phyloP scores from a whole-genome alignment of 2,113 vertebrate genomes.

The Isurus oxyrinchus region DNA sequence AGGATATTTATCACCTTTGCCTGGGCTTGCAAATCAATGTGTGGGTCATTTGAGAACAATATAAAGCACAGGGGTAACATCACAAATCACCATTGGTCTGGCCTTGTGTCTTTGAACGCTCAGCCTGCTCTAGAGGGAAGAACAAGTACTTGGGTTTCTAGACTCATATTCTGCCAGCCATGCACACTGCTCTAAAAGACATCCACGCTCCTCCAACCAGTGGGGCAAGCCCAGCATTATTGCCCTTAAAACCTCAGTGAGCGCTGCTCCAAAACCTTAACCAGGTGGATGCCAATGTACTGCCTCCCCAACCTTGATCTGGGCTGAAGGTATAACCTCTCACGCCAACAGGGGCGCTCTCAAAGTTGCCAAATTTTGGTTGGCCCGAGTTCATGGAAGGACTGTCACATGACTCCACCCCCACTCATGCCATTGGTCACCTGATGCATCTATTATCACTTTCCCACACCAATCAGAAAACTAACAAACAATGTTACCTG shows the following conservation, averaged over 20 bases:
- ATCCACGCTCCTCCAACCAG: too few species aligned
- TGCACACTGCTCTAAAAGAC: too few species aligned
- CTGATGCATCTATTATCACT: not conserved
- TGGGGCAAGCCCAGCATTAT: too few species aligned
- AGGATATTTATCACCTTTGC: not conserved
- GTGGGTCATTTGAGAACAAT: not conserved
- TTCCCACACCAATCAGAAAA: not conserved
- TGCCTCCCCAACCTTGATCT: not conserved
- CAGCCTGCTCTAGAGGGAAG: not conserved
- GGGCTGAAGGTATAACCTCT: not conserved
- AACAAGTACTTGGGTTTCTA: too few species aligned
- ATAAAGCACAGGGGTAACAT: not conserved
- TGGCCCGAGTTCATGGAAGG: not conserved
- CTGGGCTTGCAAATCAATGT: not conserved
- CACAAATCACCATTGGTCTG: not conserved
- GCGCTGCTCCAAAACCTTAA: too few species aligned
- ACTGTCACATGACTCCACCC: too few species aligned
- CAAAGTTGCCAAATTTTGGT: not conserved
- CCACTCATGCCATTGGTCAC: too few species aligned
- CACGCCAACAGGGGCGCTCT: not conserved
- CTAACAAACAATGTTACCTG: not conserved
- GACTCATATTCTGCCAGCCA: too few species aligned
- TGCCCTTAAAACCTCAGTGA: too few species aligned
- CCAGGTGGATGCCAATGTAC: too few species aligned
- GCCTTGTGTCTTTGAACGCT: not conserved